phyloP scores from a whole-genome alignment of 2,113 vertebrate genomes.

The Calyptomena viridis region DNA sequence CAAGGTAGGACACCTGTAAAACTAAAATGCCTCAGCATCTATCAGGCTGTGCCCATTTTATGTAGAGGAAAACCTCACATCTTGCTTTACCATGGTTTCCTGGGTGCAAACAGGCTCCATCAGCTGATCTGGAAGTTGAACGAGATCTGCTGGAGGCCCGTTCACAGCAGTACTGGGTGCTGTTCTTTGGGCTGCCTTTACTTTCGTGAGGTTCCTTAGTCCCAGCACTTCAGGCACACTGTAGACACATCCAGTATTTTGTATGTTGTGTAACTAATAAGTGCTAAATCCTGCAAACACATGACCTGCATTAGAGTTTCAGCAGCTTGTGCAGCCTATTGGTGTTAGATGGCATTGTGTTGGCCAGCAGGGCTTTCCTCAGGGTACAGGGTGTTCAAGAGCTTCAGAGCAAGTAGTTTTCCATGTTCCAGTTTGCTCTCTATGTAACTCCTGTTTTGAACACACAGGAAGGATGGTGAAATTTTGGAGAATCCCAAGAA shows the following conservation, averaged over 20 bases:
- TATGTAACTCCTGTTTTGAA: not conserved
- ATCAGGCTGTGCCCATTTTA: not conserved
- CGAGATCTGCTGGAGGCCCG: not conserved
- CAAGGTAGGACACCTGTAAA: not conserved
- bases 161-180: not conserved
- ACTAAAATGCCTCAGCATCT: not conserved
- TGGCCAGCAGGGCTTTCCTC: not conserved
- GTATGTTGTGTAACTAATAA: not conserved
- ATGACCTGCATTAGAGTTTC: not conserved
- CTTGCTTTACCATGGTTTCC: fast-evolving
- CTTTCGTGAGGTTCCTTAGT: not conserved
- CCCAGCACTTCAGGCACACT: fast-evolving
- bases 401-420: fast-evolving
- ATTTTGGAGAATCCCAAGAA: not conserved
- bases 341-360: too few species aligned
- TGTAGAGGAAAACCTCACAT: fast-evolving
- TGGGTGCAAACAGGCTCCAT: fast-evolving
- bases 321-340: not conserved
- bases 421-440: fast-evolving
- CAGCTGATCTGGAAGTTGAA: not conserved
- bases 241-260: not conserved
- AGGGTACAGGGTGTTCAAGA: not conserved
- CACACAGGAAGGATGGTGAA: not conserved
- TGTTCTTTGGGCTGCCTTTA: not conserved
- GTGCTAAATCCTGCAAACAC: not conserved